A percentile compares a stretch with the other conserved stretches of the same genome.
Conservation (phyloP, 2,888 invertebrate genomes). For the Portevinia maculata region DNA sequence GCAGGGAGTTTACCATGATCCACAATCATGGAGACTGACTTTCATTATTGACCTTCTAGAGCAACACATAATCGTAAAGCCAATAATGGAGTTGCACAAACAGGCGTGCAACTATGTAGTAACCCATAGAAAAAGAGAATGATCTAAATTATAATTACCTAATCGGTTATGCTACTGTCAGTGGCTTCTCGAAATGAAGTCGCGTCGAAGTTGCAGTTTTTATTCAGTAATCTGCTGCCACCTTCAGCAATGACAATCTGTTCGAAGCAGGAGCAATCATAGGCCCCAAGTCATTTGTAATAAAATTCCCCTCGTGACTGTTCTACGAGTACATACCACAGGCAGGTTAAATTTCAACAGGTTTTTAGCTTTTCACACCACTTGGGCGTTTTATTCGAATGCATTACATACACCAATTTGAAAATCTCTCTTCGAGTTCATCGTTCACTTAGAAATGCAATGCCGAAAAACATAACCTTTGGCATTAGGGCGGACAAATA, state of each 20-base stretch:
- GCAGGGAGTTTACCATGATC: not conserved
- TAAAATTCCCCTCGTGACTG: not conserved
- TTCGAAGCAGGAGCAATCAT: not conserved
- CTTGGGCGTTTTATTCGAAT: constrained; percentile 30
- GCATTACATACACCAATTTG: constrained; percentile 13
- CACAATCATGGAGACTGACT: constrained; percentile 15
- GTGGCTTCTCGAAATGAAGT: constrained; percentile 19
- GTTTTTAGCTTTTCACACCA: constrained; percentile 43
- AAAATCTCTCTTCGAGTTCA: constrained; percentile 25
- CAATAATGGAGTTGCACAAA: constrained; percentile 3
- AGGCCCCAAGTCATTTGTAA: constrained; percentile 5
- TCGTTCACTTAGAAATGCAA: constrained; percentile 41
- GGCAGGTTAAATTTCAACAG: constrained; percentile 54
- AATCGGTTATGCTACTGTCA: constrained; percentile 35
- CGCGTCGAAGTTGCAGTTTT: constrained; percentile 13
- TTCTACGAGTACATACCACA: not conserved
- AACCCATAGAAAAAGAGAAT: constrained; percentile 35
- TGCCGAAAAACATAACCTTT: constrained; percentile 38
- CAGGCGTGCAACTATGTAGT: not conserved
- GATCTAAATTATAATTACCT: constrained; percentile 48
- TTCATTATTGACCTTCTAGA: constrained; percentile 39
- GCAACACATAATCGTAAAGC: constrained; percentile 3
- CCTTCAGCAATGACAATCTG: constrained; percentile 44
- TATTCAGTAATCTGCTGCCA: constrained; percentile 46
- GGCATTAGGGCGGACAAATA: constrained; percentile 26